Evolutionary conservation across 1,140 invertebrate species (phyloP).

Genomic region (Euura lappo): DNA sequence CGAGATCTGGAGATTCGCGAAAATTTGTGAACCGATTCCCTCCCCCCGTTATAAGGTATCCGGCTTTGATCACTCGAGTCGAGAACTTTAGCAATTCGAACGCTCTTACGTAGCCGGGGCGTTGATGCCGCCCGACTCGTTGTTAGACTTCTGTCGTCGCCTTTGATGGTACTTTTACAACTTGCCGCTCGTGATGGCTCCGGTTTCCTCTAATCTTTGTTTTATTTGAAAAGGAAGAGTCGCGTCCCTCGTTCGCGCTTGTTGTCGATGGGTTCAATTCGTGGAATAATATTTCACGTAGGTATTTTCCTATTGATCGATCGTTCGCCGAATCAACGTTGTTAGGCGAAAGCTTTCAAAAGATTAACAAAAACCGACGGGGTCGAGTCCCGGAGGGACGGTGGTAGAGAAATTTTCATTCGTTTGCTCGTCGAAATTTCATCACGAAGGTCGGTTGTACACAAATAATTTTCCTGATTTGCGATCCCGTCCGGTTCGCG

Average conservation of each 20-base stretch:
- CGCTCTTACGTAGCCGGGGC: neutral
- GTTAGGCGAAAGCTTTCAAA: neutral
- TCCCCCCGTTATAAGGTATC: neutral
- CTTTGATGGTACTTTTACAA: neutral
- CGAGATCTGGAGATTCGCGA: no score
- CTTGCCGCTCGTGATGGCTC: neutral
- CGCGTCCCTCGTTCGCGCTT: no score
- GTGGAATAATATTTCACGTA: neutral
- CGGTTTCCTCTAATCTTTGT: neutral
- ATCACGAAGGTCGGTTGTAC: neutral
- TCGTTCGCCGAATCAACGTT: neutral
- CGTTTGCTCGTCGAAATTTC: neutral
- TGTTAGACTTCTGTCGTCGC: neutral
- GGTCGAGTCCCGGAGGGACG: neutral
- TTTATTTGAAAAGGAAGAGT: neutral
- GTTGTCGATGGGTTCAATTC: neutral
- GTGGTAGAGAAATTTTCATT: neutral
- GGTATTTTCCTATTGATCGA: neutral
- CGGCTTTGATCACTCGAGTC: conserved; percentile 1
- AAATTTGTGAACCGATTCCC: neutral
- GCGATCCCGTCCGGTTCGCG: neutral
- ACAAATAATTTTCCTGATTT: neutral
- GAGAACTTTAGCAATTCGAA: conserved; percentile 2
- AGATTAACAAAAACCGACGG: neutral
- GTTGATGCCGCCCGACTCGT: neutral